Base-by-base conservation (phyloP, 23 tunicate species). In the Ciona savignyi region DNA sequence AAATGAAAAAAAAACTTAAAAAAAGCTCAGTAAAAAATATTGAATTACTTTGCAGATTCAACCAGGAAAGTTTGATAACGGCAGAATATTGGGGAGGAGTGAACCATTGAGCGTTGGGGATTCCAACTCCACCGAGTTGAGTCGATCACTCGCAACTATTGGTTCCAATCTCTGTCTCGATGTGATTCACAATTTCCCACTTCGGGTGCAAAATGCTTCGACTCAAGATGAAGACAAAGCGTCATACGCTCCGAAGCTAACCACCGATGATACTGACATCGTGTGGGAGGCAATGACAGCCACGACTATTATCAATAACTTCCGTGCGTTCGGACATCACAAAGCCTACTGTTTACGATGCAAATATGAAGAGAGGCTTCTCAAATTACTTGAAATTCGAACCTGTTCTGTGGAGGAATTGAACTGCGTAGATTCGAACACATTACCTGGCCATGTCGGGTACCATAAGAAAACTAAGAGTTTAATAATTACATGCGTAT, bases 261-360 rank as follows among this genome's bases (percentile, higher is more conserved):
- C 79, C 11, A 0, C 56, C 0, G 66, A 77, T 26, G 81, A 89
- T 68, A 31, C 74, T 3, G 0, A 1, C 25, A 65, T 89, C 15
- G 35, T 65, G 24, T 89, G 80, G 78, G 60, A 73, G 21, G 15
- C 66, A 0, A 30, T 71, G 72, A 60, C 73, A 1, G 74, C 84
- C 11, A 72, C 74, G 9, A 68, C 78, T 28, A 70, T 89, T 29
- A 78, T 72, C 56, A 83, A 78, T 29, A 73, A 74, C 26, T 82
- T 34, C 30, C 29, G 80, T 20, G 96, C 96, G 22, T 89, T 66
- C 32, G 96, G 96, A n/a, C n/a, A n/a, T n/a, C n/a, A n/a, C n/a
- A n/a, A n/a, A n/a, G n/a, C n/a, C n/a, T n/a, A n/a, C n/a, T n/a
- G n/a, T n/a, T n/a, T n/a, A n/a, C n/a, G n/a, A n/a, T n/a, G n/a